Percentiles rank a stretch among this genome's conserved stretches.
Conservation (phyloP, 1,140 invertebrate species). For the Sinella curviseta region DNA sequence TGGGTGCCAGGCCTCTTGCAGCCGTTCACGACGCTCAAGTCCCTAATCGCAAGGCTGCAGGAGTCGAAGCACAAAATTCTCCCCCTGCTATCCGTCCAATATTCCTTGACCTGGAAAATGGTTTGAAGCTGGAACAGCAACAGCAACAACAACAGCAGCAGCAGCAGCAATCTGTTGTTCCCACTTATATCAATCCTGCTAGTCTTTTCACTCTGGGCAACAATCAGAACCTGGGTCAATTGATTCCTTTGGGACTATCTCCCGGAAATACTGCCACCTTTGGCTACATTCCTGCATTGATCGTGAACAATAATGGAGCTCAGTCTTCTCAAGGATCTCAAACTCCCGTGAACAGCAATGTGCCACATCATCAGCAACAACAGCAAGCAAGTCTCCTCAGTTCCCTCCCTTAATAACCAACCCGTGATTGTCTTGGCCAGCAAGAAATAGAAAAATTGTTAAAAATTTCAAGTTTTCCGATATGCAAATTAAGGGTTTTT, state of each 20-base stretch:
- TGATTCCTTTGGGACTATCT: not conserved
- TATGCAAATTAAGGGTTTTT: not conserved
- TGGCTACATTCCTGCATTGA: conserved; percentile 5
- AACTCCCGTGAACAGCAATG: not conserved
- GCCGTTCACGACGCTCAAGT: conserved; percentile 52
- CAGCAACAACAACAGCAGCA: not conserved
- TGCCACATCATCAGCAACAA: not conserved
- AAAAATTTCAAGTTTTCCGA: not conserved
- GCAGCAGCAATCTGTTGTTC: not conserved
- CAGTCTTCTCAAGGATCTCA: conserved; percentile 2
- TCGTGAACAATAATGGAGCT: not conserved
- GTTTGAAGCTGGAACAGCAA: not conserved
- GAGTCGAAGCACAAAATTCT: not conserved
- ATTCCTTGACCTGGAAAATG: not conserved
- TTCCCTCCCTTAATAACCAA: not conserved
- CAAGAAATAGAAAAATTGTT: not conserved
- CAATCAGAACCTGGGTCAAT: not conserved
- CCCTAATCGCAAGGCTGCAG: not conserved
- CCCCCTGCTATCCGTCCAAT: not conserved
- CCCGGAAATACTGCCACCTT: not conserved
- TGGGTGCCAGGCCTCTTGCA: conserved; percentile 50
- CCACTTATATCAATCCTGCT: not conserved
- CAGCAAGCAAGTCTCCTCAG: not conserved
- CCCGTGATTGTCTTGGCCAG: not conserved
- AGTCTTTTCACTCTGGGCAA: not conserved